phyloP scores from a whole-genome alignment of 2,797 vertebrate species.

The Lithobates sylvaticus region DNA sequence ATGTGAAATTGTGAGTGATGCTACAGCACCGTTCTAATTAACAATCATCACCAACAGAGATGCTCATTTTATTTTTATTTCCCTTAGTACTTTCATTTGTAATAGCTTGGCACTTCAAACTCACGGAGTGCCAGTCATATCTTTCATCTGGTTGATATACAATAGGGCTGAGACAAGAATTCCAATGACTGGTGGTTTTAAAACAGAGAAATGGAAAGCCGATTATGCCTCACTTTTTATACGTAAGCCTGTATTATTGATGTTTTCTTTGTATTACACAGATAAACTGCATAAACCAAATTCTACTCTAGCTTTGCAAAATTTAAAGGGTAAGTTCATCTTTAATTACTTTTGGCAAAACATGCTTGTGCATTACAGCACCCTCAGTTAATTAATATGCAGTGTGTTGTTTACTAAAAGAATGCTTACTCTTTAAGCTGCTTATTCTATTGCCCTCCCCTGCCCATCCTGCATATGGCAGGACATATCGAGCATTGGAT shows the following conservation, averaged over 20 bases:
- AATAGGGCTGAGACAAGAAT: not conserved
- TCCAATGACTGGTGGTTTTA: not conserved
- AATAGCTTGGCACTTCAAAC: conserved; percentile 6
- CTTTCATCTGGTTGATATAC: not conserved
- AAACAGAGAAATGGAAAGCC: not conserved
- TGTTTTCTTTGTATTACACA: not conserved
- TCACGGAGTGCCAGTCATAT: not conserved
- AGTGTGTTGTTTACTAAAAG: too few relatives aligned
- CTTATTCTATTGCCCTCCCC: too few relatives aligned
- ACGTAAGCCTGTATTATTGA: not conserved
- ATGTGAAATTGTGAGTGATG: conserved; percentile 11
- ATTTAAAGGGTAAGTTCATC: too few relatives aligned
- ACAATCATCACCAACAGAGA: conserved; percentile 21
- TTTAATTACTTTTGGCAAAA: too few relatives aligned
- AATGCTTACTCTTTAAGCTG: too few relatives aligned
- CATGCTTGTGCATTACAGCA: too few relatives aligned
- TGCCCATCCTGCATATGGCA: too few relatives aligned
- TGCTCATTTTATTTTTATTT: conserved; percentile 20
- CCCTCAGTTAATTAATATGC: too few relatives aligned
- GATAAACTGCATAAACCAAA: too few relatives aligned
- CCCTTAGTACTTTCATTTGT: not conserved
- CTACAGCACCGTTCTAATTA: conserved; percentile 4
- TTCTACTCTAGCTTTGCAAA: too few relatives aligned
- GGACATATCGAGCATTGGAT: too few relatives aligned
- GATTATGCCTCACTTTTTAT: not conserved